Conservation (phyloP, 2,113 vertebrate species). For the Paradoxurus hermaphroditus region DNA sequence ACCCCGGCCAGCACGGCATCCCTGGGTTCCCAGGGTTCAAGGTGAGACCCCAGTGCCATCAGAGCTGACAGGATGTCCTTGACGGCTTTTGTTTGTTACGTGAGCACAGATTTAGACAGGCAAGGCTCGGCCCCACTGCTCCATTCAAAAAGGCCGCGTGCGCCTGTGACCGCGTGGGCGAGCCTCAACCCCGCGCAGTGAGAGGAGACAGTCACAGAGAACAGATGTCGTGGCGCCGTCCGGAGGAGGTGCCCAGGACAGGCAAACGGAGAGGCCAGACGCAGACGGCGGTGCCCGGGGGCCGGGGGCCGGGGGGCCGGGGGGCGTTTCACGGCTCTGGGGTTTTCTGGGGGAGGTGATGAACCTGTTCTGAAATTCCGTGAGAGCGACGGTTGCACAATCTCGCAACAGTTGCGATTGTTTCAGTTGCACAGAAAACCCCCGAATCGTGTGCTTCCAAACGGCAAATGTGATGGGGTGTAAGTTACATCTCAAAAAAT, state of each 20-base stretch:
- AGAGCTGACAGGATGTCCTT: rapidly evolving
- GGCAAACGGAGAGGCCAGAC: neutral
- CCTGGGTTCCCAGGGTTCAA: conserved; percentile 84
- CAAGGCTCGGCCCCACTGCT: rapidly evolving
- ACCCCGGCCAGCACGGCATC: conserved; percentile 86
- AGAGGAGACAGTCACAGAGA: no score
- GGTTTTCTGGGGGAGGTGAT: neutral
- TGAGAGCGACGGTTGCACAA: neutral
- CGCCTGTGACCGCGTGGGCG: rapidly evolving
- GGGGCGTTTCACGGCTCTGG: no score
- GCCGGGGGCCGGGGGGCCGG: rapidly evolving
- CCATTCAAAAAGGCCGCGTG: rapidly evolving
- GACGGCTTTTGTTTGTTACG: neutral
- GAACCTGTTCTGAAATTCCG: neutral
- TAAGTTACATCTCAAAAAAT: neutral
- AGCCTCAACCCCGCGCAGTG: neutral
- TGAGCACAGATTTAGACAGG: neutral
- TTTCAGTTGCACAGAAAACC: neutral
- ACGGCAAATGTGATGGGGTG: neutral
- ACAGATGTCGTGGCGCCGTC: rapidly evolving
- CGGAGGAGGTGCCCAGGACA: neutral
- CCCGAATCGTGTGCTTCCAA: neutral
- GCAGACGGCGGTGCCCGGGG: neutral
- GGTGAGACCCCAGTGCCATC: conserved; percentile 72
- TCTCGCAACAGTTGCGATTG: neutral